These are phyloP conservation scores for Xenopus tropicalis DNA, from an alignment of 2,113 vertebrate genomes.

Conservation along the genomic window UCB_Xtro_10.0 CM004447.2:131862001-131862500, in stretches of 20 bases:
- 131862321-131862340: conserved; percentile 14
- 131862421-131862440: conserved; percentile 33
- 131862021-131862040: no score
- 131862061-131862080: no score
- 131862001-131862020: no score
- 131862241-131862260: neutral
- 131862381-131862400: neutral
- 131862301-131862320: conserved; percentile 12
- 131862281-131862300: conserved; percentile 10
- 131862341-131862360: conserved; percentile 8
- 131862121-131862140: no score
- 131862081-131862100: no score
- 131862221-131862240: no score
- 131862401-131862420: conserved; percentile 21
- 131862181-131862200: no score
- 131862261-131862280: conserved; percentile 1
- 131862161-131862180: no score
- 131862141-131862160: no score
- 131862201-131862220: no score
- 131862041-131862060: no score
- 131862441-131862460: conserved; percentile 40
- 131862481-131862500: neutral
- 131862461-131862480: conserved; percentile 17
- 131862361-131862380: conserved; percentile 26
- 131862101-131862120: no score